Conservation (phyloP, 2,113 vertebrate genomes). For the Paracanthobrama guichenoti region DNA sequence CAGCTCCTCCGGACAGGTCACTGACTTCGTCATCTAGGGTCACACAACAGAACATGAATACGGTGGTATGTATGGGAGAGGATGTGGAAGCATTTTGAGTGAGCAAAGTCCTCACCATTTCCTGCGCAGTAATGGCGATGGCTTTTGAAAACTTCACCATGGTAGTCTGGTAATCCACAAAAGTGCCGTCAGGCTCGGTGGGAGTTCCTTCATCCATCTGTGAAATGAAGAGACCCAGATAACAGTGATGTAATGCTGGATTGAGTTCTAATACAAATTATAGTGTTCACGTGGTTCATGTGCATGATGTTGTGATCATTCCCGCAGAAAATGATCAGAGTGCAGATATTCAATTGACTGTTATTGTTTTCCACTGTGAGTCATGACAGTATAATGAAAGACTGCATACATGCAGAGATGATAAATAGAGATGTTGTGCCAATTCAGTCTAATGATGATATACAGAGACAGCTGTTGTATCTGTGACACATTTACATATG, state of each 20-base stretch:
- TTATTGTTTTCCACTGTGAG: conserved; percentile 28
- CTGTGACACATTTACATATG: conserved; percentile 11
- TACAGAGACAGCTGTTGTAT: conserved; percentile 25
- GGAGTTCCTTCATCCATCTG: conserved; percentile 95
- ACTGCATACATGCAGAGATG: conserved; percentile 24
- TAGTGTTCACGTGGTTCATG: not conserved
- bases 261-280: conserved; percentile 34
- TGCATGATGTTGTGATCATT: not conserved
- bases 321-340: conserved; percentile 40
- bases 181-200: conserved; percentile 90
- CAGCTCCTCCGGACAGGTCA: conserved; percentile 96
- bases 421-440: conserved; percentile 32
- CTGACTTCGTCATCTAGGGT: conserved; percentile 95
- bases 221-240: not conserved
- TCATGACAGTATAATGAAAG: conserved; percentile 54
- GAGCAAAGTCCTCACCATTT: conserved; percentile 85
- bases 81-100: not conserved
- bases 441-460: conserved; percentile 49
- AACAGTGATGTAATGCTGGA: conserved; percentile 29
- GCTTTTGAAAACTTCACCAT: conserved; percentile 98
- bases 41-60: conserved; percentile 30
- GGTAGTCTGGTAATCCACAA: conserved; percentile 98
- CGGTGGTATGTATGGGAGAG: not conserved
- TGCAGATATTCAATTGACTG: conserved; percentile 30
- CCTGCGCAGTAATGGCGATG: conserved; percentile 94